Evolutionary conservation across 1,140 invertebrate genomes (phyloP), one percentile per base, ranked within the genome.

Genomic region (Drosophila melanica): DNA sequence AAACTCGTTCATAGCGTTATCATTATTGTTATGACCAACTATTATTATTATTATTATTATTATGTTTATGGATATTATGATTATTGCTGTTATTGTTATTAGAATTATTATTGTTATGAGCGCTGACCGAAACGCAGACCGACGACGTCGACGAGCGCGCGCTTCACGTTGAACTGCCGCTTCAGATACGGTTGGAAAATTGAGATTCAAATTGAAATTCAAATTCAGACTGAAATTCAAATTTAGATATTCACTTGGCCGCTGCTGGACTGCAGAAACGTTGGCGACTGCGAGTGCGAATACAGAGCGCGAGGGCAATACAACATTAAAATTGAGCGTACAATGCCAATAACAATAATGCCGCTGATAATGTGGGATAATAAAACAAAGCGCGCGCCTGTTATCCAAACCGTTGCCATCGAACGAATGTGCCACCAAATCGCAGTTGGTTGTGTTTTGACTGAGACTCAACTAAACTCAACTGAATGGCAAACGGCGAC

Each of bases 351-450:
- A 90, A 91, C 84, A 87, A 91, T 91, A 91, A 91, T 90, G 86
- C 80, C 81, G 90, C 86, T 82, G 87, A 90, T 90, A 91, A 91
- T 90, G 81, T 92, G 86, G 76, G 80, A 91, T 89, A 91, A 91
- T 91, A 91, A 92, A 91, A 91, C 77, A 90, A 86, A 86, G 85
- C 90, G 90, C 91, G 91, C 91, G 91, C 91, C 91, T 92, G 84
- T 87, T 91, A 92, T 87, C 90, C 90, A 90, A 92, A 78, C 91
- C 90, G 91, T 87, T 90, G 91, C 87, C 90, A 79, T 91, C 81
- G 85, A 91, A 90, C 91, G 91, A 92, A 92, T 92, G 90, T 78
- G 85, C 90, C 90, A 91, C 80, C 79, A 90, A 91, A 90, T 90
- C 80, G 82, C 90, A 81, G 90, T 90, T 81, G 84, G 81, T 90